These are phyloP conservation scores for Meriones psammophilus DNA, from an alignment of 2,797 vertebrate species.

Conservation along the genomic window DNA sequence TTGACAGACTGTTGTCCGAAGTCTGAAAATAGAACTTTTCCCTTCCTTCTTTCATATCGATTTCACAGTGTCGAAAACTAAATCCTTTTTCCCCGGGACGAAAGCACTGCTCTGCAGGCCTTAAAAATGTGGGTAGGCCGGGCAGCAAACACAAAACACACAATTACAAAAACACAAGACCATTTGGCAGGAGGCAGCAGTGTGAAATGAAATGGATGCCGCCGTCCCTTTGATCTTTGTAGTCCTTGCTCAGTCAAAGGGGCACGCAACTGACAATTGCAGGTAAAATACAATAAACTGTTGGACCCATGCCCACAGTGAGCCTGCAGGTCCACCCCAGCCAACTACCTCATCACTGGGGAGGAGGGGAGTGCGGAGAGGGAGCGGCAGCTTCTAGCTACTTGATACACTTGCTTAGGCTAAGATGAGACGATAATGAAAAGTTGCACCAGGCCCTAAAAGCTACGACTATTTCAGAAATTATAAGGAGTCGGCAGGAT, in stretches of 20 bases:
- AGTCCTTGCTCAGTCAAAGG: constrained; percentile 58
- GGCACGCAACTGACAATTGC: constrained; percentile 54
- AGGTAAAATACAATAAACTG: constrained; percentile 25
- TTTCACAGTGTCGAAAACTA: constrained; percentile 67
- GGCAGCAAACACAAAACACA: constrained; percentile 1
- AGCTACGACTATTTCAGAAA: constrained; percentile 71
- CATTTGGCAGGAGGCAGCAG: neutral
- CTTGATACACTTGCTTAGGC: constrained; percentile 57
- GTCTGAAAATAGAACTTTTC: constrained; percentile 12
- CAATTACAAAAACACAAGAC: neutral
- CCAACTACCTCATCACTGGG: neutral
- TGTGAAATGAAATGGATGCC: neutral
- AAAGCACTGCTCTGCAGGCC: constrained; percentile 38
- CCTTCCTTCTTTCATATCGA: neutral
- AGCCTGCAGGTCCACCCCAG: constrained; percentile 50
- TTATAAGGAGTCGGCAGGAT: neutral
- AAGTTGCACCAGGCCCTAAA: constrained; percentile 2
- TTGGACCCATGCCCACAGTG: constrained; percentile 43
- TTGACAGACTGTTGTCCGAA: neutral
- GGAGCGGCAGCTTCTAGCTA: constrained; percentile 23
- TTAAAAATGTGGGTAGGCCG: constrained; percentile 44
- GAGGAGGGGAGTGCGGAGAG: no score
- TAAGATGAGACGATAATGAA: constrained; percentile 29
- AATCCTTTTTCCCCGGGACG: neutral
- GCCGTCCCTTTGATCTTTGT: constrained; percentile 58